These are phyloP conservation scores for Cyprinella venusta DNA, from an alignment of 2,797 vertebrate genomes.

Conservation along the genomic window DNA sequence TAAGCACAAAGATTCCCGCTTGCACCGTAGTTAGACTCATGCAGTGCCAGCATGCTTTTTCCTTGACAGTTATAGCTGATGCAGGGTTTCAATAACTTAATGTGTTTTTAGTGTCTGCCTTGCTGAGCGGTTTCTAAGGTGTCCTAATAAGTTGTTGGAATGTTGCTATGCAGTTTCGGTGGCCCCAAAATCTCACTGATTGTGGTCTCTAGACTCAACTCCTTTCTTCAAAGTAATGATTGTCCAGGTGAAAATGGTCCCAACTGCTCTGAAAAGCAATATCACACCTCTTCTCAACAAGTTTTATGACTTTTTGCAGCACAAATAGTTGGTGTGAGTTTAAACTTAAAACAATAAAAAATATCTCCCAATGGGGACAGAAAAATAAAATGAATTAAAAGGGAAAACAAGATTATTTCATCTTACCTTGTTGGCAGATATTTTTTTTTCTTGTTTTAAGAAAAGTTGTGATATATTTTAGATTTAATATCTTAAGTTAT, in stretches of 20 bases:
- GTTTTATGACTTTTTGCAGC: too few species aligned
- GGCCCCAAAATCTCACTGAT: too few species aligned
- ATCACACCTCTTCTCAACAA: too few species aligned
- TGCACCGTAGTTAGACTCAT: neutral
- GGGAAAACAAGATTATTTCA: neutral
- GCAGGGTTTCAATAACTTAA: neutral
- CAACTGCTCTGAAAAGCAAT: too few species aligned
- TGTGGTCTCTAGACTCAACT: too few species aligned
- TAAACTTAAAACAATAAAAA: neutral
- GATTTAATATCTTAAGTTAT: too few species aligned
- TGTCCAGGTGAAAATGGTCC: too few species aligned
- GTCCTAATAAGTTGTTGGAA: too few species aligned
- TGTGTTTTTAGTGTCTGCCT: neutral
- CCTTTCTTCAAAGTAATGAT: too few species aligned
- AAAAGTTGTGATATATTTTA: neutral
- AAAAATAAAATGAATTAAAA: neutral
- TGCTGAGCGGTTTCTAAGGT: too few species aligned
- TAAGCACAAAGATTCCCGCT: constrained; percentile 11
- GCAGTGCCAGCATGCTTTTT: constrained; percentile 19
- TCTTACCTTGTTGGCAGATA: neutral
- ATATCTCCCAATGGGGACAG: neutral
- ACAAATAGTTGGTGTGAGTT: neutral
- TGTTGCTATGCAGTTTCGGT: too few species aligned
- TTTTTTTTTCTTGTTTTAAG: neutral
- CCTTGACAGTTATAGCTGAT: constrained; percentile 38